These are phyloP conservation scores for Lymantria dispar DNA, from an alignment of 2,888 invertebrate species.

Conservation along the genomic window DNA sequence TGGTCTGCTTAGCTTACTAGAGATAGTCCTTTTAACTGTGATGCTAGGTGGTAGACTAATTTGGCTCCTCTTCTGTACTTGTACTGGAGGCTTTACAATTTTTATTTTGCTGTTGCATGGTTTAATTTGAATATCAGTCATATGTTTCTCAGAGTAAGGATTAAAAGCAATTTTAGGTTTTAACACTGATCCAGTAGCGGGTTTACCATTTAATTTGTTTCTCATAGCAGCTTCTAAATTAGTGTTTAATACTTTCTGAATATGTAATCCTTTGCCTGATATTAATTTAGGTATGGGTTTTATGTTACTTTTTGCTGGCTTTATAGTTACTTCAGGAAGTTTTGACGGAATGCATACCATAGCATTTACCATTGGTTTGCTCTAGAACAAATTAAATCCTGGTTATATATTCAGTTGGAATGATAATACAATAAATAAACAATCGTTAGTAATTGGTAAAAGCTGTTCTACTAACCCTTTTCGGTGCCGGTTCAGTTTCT, in stretches of 20 bases:
- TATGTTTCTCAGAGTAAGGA: conserved; percentile 20
- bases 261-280: conserved; percentile 32
- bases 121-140: conserved; percentile 15
- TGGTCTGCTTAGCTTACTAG: conserved; percentile 23
- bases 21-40: conserved; percentile 50
- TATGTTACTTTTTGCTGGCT: conserved; percentile 37
- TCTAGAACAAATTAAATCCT: conserved; percentile 44
- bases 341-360: conserved; percentile 70
- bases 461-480: conserved; percentile 49
- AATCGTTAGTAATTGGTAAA: neutral
- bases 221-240: conserved; percentile 1
- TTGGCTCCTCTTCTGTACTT: neutral
- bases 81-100: neutral
- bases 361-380: conserved; percentile 57
- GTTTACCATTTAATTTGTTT: conserved; percentile 3
- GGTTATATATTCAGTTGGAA: neutral
- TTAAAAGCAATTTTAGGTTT: conserved; percentile 20
- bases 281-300: conserved; percentile 22
- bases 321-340: conserved; percentile 53
- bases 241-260: conserved; percentile 36
- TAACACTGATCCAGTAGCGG: neutral
- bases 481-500: conserved; percentile 61
- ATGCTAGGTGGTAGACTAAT: conserved; percentile 50
- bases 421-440: neutral
- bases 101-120: conserved; percentile 29